A percentile compares a stretch with the other conserved stretches of the same genome.
These are phyloP conservation scores for Brachymystax lenok DNA, from an alignment of 2,797 vertebrate genomes.

Conservation along the genomic window DNA sequence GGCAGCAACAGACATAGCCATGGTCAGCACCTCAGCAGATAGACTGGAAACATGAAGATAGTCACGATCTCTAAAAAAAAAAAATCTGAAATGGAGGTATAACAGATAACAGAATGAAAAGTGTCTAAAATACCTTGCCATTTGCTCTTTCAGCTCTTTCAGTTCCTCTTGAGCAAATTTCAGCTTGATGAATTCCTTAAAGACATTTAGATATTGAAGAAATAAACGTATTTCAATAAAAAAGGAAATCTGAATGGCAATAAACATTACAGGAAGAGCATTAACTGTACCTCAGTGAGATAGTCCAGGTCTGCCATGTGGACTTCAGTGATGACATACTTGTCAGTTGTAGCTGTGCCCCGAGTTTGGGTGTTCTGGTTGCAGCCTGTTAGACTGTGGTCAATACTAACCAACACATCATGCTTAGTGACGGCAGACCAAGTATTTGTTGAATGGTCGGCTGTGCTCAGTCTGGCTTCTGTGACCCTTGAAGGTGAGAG, in stretches of 20 bases:
- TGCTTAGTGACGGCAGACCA: background rate
- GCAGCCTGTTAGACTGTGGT: background rate
- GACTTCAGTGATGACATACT: slow-evolving; percentile 60
- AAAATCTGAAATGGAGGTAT: too few species aligned
- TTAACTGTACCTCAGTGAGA: too few species aligned
- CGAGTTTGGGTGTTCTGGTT: slow-evolving; percentile 52
- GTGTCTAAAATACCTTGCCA: slow-evolving; percentile 46
- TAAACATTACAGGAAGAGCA: background rate
- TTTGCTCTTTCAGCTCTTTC: slow-evolving; percentile 35
- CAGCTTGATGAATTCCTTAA: slow-evolving; percentile 68
- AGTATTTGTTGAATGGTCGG: slow-evolving; percentile 14
- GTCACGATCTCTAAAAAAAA: background rate
- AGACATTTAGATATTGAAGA: background rate
- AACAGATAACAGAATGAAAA: too few species aligned
- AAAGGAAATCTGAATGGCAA: too few species aligned
- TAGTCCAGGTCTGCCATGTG: slow-evolving; percentile 63
- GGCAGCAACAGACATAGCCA: too few species aligned
- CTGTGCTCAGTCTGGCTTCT: background rate
- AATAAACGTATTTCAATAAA: too few species aligned
- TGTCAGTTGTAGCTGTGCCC: slow-evolving; percentile 50
- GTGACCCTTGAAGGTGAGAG: slow-evolving; percentile 25
- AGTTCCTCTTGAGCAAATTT: slow-evolving; percentile 37
- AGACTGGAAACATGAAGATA: background rate
- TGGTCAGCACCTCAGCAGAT: background rate
- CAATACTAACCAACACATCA: slow-evolving; percentile 19